phyloP scores from a whole-genome alignment of 2,888 invertebrate species.

The Zhuqinia jingwanae region DNA sequence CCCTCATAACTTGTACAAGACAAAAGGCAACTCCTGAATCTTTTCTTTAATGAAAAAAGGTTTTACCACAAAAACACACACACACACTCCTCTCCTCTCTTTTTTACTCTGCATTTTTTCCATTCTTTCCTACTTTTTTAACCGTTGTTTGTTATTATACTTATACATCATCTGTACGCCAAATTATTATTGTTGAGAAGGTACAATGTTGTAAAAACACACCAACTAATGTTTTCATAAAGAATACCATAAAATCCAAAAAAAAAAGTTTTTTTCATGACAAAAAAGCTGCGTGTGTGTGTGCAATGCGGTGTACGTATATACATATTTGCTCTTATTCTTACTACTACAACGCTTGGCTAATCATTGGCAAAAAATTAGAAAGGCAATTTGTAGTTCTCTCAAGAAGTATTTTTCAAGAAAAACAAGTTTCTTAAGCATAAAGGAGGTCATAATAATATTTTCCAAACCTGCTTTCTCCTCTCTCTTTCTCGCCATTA shows the following conservation, averaged over 20 bases:
- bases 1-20: slow-evolving; percentile 6
- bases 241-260: neutral
- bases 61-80: slow-evolving; percentile 14
- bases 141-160: neutral
- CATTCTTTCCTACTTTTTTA: neutral
- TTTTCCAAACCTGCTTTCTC: slow-evolving; percentile 22
- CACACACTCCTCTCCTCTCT: slow-evolving; percentile 1
- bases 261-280: no score
- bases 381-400: slow-evolving; percentile 4
- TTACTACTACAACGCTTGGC: neutral
- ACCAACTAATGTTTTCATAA: neutral
- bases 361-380: slow-evolving; percentile 19
- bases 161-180: neutral
- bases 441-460: slow-evolving; percentile 39
- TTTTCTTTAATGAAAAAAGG: slow-evolving; percentile 33
- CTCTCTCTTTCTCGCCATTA: neutral
- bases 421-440: slow-evolving; percentile 6
- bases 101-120: no score
- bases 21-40: neutral
- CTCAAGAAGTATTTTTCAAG: slow-evolving; percentile 9
- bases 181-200: neutral
- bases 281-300: neutral
- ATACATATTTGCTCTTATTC: no score
- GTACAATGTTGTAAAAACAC: neutral
- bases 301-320: no score